Evolutionary conservation across 2,113 vertebrate species (phyloP).

Genomic region (Nanorana parkeri): DNA sequence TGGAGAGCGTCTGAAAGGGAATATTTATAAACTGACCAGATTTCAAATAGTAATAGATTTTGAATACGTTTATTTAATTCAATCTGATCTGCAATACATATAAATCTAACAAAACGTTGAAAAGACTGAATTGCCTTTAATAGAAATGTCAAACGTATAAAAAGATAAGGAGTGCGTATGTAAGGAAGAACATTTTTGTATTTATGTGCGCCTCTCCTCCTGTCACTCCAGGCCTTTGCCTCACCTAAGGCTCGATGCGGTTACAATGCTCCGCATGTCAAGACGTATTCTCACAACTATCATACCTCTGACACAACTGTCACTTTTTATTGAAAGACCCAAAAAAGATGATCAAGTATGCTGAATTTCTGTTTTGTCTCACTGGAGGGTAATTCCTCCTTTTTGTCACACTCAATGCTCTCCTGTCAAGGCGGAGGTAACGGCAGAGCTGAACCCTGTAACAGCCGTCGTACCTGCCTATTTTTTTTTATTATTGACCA

Average conservation of each 20-base stretch:
- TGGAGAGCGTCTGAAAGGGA: no score
- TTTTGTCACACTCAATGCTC: constrained; percentile 67
- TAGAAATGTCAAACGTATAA: neutral
- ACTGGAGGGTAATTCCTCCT: constrained; percentile 69
- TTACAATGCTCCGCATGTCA: constrained; percentile 79
- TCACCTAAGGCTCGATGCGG: constrained; percentile 73
- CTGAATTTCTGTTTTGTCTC: constrained; percentile 67
- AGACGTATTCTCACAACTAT: constrained; percentile 69
- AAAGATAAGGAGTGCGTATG: neutral
- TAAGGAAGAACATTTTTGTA: constrained; percentile 41
- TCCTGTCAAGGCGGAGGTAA: constrained; percentile 64
- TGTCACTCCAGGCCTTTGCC: constrained; percentile 65
- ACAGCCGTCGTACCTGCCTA: neutral
- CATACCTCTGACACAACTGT: constrained; percentile 80
- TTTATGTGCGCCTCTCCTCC: constrained; percentile 61
- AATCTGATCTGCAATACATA: no score
- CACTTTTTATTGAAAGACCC: constrained; percentile 74
- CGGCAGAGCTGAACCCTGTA: constrained; percentile 58
- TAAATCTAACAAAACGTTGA: no score
- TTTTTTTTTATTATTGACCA: no score
- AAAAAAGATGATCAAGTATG: constrained; percentile 68
- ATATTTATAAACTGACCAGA: no score
- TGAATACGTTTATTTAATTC: no score
- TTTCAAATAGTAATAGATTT: no score
- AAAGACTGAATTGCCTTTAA: no score